These are phyloP conservation scores for Vulpes lagopus DNA, from an alignment of 2,113 vertebrate species.

Conservation along the genomic window DNA sequence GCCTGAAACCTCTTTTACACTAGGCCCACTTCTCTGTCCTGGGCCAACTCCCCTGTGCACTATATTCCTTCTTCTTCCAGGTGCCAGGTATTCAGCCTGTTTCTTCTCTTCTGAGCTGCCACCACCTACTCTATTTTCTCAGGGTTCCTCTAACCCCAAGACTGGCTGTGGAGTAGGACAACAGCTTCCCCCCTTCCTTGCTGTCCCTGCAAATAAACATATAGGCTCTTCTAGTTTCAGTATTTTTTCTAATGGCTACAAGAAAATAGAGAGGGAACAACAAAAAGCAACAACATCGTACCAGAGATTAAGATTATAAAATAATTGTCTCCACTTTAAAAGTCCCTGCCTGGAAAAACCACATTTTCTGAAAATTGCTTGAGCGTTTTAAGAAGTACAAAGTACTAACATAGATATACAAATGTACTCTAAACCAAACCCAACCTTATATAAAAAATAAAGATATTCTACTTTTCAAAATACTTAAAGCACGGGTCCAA, in stretches of 20 bases:
- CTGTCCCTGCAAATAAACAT: conserved; percentile 80
- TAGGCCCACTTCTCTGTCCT: conserved; percentile 76
- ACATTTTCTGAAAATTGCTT: conserved; percentile 31
- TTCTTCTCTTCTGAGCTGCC: conserved; percentile 79
- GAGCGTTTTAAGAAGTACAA: conserved; percentile 29
- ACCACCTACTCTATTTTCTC: conserved; percentile 80
- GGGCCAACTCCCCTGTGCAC: conserved; percentile 71
- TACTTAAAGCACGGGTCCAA: conserved; percentile 65
- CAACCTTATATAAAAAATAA: conserved; percentile 29
- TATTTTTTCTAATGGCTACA: conserved; percentile 72
- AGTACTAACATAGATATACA: background rate
- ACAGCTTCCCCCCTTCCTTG: conserved; percentile 78
- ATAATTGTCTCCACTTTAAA: conserved; percentile 41
- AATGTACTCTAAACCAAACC: conserved; percentile 37
- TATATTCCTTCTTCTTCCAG: conserved; percentile 74
- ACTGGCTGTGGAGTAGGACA: conserved; percentile 76
- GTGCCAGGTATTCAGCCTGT: conserved; percentile 63
- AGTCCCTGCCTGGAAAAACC: conserved; percentile 56
- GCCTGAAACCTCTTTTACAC: conserved; percentile 71
- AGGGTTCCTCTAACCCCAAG: conserved; percentile 78
- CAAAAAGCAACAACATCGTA: conserved; percentile 70
- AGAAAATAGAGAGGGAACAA: conserved; percentile 70
- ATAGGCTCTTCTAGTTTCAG: conserved; percentile 76
- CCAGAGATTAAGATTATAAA: conserved; percentile 52
- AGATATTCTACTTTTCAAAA: conserved; percentile 57